A percentile compares a stretch with the other conserved stretches of the same genome.
phyloP scores from a whole-genome alignment of 2,113 vertebrate species.

The Vulpes ferrilata region DNA sequence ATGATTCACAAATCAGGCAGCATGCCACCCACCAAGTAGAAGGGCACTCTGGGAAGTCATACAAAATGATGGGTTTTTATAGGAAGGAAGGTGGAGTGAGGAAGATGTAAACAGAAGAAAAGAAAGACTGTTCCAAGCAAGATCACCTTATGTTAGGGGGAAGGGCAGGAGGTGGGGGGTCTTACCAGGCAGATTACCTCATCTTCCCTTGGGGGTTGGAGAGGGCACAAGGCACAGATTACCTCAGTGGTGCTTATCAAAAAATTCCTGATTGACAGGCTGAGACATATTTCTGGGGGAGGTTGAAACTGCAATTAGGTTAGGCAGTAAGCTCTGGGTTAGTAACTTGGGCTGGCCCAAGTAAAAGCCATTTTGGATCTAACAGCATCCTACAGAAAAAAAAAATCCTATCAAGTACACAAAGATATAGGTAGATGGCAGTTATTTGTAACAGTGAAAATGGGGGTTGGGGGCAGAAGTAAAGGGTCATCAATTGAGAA shows the following conservation, averaged over 20 bases:
- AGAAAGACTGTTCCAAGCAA: background rate
- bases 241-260: background rate
- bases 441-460: background rate
- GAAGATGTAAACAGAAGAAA: background rate
- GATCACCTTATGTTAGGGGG: background rate
- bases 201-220: background rate
- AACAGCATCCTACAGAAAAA: background rate
- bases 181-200: background rate
- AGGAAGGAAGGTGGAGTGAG: background rate
- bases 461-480: fast-evolving
- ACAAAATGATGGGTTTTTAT: background rate
- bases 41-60: background rate
- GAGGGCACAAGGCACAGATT: background rate
- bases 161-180: background rate
- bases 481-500: background rate
- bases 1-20: background rate
- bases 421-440: background rate
- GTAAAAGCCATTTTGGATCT: background rate
- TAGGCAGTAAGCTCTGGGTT: background rate
- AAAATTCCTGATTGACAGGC: background rate
- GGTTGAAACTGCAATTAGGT: background rate
- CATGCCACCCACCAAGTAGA: background rate
- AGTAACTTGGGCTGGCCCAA: background rate
- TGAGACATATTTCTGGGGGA: background rate
- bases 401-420: background rate